Evolutionary conservation across 2,888 invertebrate genomes (phyloP).

Genomic region (Osedax fenrisi): DNA sequence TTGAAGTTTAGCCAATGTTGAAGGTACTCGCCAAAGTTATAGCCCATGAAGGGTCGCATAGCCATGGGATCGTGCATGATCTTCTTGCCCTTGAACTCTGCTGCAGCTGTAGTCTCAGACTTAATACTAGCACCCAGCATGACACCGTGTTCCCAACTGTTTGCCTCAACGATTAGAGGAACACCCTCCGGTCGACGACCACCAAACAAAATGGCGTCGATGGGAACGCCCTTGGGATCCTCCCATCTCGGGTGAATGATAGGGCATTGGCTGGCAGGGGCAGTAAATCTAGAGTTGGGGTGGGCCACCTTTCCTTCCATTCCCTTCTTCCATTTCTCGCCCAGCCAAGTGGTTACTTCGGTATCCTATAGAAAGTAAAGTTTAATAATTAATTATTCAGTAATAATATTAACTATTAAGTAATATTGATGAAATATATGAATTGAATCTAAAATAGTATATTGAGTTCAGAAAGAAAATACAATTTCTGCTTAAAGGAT

Average conservation of each 20-base stretch:
- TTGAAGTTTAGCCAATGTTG: slow-evolving; percentile 39
- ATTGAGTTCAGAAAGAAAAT: too few relatives aligned
- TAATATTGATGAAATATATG: too few relatives aligned
- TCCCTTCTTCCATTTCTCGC: slow-evolving; percentile 35
- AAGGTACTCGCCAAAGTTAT: slow-evolving; percentile 42
- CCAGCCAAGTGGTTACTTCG: slow-evolving; percentile 35
- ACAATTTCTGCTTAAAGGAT: too few relatives aligned
- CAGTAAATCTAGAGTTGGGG: slow-evolving; percentile 40
- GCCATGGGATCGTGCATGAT: slow-evolving; percentile 46
- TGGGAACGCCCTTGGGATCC: slow-evolving; percentile 39
- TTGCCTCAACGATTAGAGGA: slow-evolving; percentile 44
- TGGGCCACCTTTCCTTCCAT: slow-evolving; percentile 37
- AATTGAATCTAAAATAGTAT: too few relatives aligned
- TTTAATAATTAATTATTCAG: not conserved
- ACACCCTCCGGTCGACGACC: slow-evolving; percentile 40
- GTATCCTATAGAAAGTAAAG: slow-evolving; percentile 4
- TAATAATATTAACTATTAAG: not conserved
- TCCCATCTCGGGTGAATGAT: slow-evolving; percentile 40
- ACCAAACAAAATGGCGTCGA: slow-evolving; percentile 40
- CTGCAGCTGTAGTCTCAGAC: slow-evolving; percentile 44
- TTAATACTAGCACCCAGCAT: slow-evolving; percentile 41
- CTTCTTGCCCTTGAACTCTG: slow-evolving; percentile 39
- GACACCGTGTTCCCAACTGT: slow-evolving; percentile 45
- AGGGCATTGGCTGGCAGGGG: slow-evolving; percentile 39
- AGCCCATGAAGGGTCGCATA: slow-evolving; percentile 45